These are phyloP conservation scores for Zeugodacus cucurbitae DNA, from an alignment of 1,140 invertebrate genomes.

Conservation along the genomic window DNA sequence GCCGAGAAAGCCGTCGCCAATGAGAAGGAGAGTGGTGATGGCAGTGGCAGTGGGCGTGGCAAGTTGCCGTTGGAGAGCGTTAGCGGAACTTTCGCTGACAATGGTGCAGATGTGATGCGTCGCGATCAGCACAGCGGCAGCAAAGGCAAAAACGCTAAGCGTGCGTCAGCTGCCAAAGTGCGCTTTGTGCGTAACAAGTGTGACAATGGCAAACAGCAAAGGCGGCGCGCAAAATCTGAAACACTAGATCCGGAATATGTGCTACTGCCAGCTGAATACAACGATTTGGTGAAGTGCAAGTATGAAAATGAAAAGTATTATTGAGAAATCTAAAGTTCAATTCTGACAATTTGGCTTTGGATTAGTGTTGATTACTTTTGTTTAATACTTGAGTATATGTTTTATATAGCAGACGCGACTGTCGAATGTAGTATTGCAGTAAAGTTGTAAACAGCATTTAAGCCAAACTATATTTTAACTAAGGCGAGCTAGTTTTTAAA, in stretches of 20 bases:
- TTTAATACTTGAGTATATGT: no score
- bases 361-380: no score
- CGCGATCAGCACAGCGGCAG: not conserved
- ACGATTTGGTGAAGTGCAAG: constrained; percentile 63
- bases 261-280: constrained; percentile 53
- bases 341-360: no score
- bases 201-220: not conserved
- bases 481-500: no score
- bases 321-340: no score
- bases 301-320: constrained; percentile 46
- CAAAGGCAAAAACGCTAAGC: not conserved
- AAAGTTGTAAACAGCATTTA: no score
- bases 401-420: no score
- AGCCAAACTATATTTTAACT: no score
- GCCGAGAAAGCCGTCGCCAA: constrained; percentile 51
- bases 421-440: no score
- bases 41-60: not conserved
- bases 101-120: not conserved
- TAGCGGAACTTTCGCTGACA: not conserved
- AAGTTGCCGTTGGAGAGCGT: not conserved
- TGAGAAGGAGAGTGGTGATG: not conserved
- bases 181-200: not conserved
- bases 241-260: constrained; percentile 53
- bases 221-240: not conserved
- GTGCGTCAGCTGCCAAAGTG: not conserved